phyloP scores from a whole-genome alignment of 2,888 invertebrate genomes.

The Gastrophysa polygoni region DNA sequence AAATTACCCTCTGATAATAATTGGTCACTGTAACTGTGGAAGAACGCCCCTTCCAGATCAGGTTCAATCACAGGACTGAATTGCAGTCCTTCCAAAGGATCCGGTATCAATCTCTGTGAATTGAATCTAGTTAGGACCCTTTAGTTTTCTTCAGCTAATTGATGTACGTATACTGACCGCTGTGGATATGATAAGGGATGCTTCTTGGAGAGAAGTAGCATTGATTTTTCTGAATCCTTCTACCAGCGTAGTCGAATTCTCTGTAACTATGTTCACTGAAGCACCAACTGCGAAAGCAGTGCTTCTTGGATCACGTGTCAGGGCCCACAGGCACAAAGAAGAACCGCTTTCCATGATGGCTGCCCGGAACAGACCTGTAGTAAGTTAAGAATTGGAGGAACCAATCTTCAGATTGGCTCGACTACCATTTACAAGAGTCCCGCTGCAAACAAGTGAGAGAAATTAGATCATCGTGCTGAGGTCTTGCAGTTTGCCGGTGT shows the following conservation, averaged over 20 bases:
- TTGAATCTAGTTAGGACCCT: no score
- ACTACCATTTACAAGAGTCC: no score
- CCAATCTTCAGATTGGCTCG: no score
- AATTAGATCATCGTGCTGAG: no score
- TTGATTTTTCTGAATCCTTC: conserved; percentile 31
- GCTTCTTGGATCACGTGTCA: conserved; percentile 33
- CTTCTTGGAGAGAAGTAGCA: conserved; percentile 27
- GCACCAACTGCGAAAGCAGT: conserved; percentile 27
- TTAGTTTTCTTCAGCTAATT: no score
- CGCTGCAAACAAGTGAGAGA: no score
- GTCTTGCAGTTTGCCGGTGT: no score
- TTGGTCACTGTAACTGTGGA: conserved; percentile 35
- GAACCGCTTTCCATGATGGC: conserved; percentile 45
- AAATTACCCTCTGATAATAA: conserved; percentile 34
- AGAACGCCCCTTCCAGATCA: conserved; percentile 35
- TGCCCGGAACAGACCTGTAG: conserved; percentile 39
- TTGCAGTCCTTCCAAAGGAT: conserved; percentile 34
- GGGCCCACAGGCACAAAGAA: conserved; percentile 41
- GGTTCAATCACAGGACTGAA: conserved; percentile 40
- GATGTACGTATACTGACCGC: conserved; percentile 14
- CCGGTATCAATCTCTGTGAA: conserved; percentile 17
- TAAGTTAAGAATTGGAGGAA: no score
- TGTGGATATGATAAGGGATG: not conserved
- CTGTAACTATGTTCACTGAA: conserved; percentile 23
- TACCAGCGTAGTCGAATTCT: conserved; percentile 26